phyloP scores from a whole-genome alignment of 2,888 invertebrate species.

The Philereme vetulata region DNA sequence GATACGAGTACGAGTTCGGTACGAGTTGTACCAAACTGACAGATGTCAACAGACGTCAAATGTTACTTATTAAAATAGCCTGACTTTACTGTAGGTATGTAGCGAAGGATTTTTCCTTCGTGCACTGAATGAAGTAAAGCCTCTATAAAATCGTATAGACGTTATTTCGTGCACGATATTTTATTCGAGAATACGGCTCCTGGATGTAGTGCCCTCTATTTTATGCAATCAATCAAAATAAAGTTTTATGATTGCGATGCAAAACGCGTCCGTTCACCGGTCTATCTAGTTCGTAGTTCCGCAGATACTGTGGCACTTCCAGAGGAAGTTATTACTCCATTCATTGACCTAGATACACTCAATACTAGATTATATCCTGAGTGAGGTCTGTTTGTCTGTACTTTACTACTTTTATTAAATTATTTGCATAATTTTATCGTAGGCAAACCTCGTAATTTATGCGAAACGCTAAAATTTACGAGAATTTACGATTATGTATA shows the following conservation, averaged over 20 bases:
- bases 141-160: too few relatives aligned
- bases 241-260: conserved; percentile 23
- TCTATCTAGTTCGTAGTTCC: conserved; percentile 20
- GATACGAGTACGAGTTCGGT: too few relatives aligned
- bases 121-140: too few relatives aligned
- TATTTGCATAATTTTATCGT: not conserved
- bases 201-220: conserved; percentile 25
- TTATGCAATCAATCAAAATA: not conserved
- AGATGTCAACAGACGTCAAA: too few relatives aligned
- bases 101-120: too few relatives aligned
- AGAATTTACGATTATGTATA: not conserved
- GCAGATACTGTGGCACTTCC: conserved; percentile 22
- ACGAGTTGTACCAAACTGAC: too few relatives aligned
- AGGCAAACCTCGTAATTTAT: not conserved
- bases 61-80: too few relatives aligned
- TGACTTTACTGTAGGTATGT: too few relatives aligned
- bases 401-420: conserved; percentile 1
- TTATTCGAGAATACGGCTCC: not conserved
- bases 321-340: conserved; percentile 29
- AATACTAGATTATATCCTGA: conserved; percentile 9
- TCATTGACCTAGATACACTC: conserved; percentile 22
- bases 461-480: not conserved
- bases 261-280: conserved; percentile 21
- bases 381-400: not conserved
- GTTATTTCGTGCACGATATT: too few relatives aligned